Evolutionary conservation across 2,797 vertebrate genomes (phyloP), one percentile per base, ranked within the genome.

Genomic region (Labeo calbasu): DNA sequence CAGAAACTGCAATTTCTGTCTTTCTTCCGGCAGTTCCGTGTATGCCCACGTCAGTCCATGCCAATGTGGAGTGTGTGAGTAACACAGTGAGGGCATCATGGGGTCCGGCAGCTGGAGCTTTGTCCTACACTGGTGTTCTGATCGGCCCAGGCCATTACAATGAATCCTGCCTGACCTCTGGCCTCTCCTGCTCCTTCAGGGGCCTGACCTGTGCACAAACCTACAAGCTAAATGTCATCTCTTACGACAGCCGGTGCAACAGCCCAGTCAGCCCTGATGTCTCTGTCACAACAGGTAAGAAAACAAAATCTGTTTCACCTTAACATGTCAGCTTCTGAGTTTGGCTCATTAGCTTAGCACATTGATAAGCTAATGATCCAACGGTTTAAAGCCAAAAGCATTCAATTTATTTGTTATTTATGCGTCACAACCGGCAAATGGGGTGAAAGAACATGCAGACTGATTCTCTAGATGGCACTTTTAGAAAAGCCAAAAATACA

Each of bases 11-110:
- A 25, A 15, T 51, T 5, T 28, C 61, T 79, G 19, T 71, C n/a
- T 61, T 8, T 75, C 17, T 15, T 81, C 77, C 77, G 73, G 23
- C 80, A 96, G 95, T 86, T 53, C 94, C 95, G 0, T 96, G 95
- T 71, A 65, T 90, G 51, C 92, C 94, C 1, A 0, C 19, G 15
- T 89, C 89, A 5, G 69, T 95, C 71, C 66, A 2, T 5, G 89
- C 90, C 9, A 6, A 10, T 0, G 75, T 94, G 61, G 86, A 90
- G 0, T 95, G 94, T 85, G 83, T 86, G 71, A 91, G 88, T 53
- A 94, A 95, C 90, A 92, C 57, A 0, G 15, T 95, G 84, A 48
- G 32, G n/a, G 86, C 88, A 0, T 91, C 93, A 53, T 95, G 94
- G 95, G 73, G 83, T 61, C 73, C 70, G 28, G 84, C 92, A 1